These are phyloP conservation scores for Nephotettix cincticeps DNA, from an alignment of 1,140 invertebrate genomes.

Conservation along the genomic window DNA sequence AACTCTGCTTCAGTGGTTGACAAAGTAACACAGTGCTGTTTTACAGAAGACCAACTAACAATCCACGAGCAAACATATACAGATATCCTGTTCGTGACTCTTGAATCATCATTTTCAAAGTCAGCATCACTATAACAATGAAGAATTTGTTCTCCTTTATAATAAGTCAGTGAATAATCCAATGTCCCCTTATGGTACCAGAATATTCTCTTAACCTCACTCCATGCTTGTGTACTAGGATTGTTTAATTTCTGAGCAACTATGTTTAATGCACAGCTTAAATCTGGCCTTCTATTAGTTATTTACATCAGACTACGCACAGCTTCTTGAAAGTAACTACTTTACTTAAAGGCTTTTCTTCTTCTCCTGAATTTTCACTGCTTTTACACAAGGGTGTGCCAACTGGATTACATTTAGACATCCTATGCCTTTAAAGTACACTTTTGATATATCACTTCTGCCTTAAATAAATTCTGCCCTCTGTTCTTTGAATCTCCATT, in stretches of 20 bases:
- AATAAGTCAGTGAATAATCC: background rate
- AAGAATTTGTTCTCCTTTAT: background rate
- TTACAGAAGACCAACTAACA: constrained; percentile 42
- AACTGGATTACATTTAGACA: background rate
- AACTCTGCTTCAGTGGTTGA: constrained; percentile 50
- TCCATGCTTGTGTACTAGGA: background rate
- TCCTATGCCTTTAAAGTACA: too few relatives aligned
- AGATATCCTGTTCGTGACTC: constrained; percentile 40
- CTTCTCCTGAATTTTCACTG: background rate
- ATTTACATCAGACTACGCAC: background rate
- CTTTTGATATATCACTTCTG: too few relatives aligned
- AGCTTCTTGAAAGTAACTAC: background rate
- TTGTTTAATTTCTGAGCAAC: background rate
- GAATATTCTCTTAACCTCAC: background rate
- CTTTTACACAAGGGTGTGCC: background rate
- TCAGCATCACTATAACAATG: constrained; percentile 41
- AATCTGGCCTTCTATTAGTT: background rate
- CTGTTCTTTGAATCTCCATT: too few relatives aligned
- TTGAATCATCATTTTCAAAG: constrained; percentile 41
- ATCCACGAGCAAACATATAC: constrained; percentile 26
- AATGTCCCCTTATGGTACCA: background rate
- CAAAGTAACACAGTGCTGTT: constrained; percentile 39
- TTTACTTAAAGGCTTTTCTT: background rate
- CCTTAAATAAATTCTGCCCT: too few relatives aligned
- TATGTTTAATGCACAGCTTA: background rate